A percentile compares a stretch with the other conserved stretches of the same genome.
Evolutionary conservation across 2,113 vertebrate genomes (phyloP).

Genomic region (Trichomycterus rosablanca): DNA sequence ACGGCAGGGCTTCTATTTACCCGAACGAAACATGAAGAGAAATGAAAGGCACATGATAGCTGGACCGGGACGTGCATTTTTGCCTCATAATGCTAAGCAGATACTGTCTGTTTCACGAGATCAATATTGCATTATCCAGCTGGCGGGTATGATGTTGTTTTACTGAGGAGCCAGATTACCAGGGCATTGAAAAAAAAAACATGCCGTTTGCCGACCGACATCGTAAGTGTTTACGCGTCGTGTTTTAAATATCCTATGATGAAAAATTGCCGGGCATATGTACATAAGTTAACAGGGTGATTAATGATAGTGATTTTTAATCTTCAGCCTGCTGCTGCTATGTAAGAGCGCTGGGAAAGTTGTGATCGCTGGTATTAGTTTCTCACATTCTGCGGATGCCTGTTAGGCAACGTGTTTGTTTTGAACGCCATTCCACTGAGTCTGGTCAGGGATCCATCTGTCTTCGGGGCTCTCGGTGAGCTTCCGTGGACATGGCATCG

Average conservation of each 20-base stretch:
- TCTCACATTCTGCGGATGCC: slow-evolving; percentile 9
- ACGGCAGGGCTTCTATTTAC: slow-evolving; percentile 4
- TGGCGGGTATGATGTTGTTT: background rate
- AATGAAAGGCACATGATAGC: slow-evolving; percentile 16
- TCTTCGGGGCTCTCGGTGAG: slow-evolving; percentile 10
- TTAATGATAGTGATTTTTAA: background rate
- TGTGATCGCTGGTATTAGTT: background rate
- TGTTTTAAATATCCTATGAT: background rate
- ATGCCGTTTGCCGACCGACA: too few species aligned
- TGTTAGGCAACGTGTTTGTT: slow-evolving; percentile 14
- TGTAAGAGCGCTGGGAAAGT: slow-evolving; percentile 8
- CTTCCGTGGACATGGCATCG: slow-evolving; percentile 7
- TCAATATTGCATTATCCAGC: background rate
- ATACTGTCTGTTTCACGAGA: background rate
- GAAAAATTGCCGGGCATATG: background rate
- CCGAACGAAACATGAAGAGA: slow-evolving; percentile 6
- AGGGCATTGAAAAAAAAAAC: too few species aligned
- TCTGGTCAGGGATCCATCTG: background rate
- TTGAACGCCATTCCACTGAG: background rate
- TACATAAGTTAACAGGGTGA: background rate
- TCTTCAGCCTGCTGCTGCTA: background rate
- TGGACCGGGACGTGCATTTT: background rate
- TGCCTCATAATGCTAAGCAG: background rate
- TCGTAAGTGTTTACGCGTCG: too few species aligned
- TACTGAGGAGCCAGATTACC: too few species aligned